Base-by-base conservation (phyloP, 2,888 invertebrate genomes). In the Ectropis crepuscularia region DNA sequence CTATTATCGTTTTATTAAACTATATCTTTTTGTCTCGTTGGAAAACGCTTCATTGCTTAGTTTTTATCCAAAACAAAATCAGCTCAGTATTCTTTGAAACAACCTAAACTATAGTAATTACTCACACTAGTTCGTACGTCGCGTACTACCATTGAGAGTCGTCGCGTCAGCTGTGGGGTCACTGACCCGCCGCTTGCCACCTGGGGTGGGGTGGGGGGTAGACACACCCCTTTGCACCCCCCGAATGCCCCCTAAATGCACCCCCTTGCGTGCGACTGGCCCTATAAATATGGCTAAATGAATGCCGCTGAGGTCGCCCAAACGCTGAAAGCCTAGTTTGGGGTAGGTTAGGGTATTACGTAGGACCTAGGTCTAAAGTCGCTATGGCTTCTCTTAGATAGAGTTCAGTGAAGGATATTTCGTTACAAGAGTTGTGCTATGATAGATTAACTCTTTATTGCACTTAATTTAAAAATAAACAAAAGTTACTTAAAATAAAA, bases 151-250 rank as follows among this genome's bases (percentile, higher is more conserved):
- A 86, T 88, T 85, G 77, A 82, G 71, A 57, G 72, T 45, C 69
- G 79, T 53, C 81, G 80, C 85, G 88, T 89, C 90, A 89, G 90
- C 89, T 89, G 90, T 81, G 78, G 78, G 88, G 77, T 87, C 83
- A 74, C 67, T 65, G 88, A 82, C 82, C 89, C 63, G 45, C 41
- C 53, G 45, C 58, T 45, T 6, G 45, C 55, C 42, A 0, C 47
- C 5, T 11, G 38, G 53, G 42, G 12, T 6, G 37, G 57, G 37
- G 65, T 38, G 48, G 65, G 63, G 68, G 74, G 74, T 39, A 65
- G 77, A 68, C 82, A 78, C 82, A 77, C 82, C 83, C 68, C 78
- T 76, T 9, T 28, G 16, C 16, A 28, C 16, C 16, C 16, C 16
- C 16, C n/a, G n/a, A n/a, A n/a, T n/a, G n/a, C n/a, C n/a, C n/a